Evolutionary conservation across 1,140 invertebrate genomes (phyloP).

Genomic region (Diorhabda carinulata): DNA sequence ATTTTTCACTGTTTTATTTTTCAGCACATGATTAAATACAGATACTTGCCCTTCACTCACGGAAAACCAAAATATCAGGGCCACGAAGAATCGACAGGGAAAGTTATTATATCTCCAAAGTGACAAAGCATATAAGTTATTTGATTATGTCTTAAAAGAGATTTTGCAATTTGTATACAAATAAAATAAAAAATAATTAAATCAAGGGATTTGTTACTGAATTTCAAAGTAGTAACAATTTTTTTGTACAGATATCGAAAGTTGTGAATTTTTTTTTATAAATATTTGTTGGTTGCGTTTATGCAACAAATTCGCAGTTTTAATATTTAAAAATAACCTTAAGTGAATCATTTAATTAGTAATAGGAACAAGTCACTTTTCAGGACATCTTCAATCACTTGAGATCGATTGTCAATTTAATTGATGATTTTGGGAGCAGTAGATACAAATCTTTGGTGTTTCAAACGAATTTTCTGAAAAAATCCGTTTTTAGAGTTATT

Average conservation of each 20-base stretch:
- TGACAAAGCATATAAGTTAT: constrained; percentile 21
- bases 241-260: neutral
- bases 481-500: too few species aligned
- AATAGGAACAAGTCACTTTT: too few species aligned
- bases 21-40: constrained; percentile 99
- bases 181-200: neutral
- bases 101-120: constrained; percentile 50
- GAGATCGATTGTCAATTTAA: too few species aligned
- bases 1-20: constrained; percentile 51
- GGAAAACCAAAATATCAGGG: constrained; percentile 92
- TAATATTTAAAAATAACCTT: neutral
- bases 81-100: constrained; percentile 54
- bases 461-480: too few species aligned
- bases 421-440: too few species aligned
- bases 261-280: neutral
- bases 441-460: too few species aligned
- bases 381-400: too few species aligned
- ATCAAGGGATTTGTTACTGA: neutral
- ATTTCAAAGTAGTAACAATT: neutral
- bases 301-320: neutral
- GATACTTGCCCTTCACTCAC: constrained; percentile 96
- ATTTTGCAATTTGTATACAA: constrained; percentile 3
- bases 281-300: neutral
- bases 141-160: neutral
- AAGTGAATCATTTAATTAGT: too few species aligned